Conservation (phyloP, 2,888 invertebrate species). For the Agrochola lota region DNA sequence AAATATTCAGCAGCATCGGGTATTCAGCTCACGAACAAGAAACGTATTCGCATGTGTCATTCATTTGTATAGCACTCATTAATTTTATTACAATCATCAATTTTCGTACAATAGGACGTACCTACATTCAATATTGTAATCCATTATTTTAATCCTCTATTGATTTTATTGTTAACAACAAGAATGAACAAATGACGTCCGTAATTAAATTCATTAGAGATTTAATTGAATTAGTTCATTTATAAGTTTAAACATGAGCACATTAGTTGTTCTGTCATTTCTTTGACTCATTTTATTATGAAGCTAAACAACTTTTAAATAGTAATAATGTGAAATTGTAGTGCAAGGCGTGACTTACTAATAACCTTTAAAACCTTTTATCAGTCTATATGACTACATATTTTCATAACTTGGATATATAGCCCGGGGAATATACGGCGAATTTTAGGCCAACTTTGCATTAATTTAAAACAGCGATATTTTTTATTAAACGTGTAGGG, state of each 20-base stretch:
- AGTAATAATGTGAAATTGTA: not conserved
- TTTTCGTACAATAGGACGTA: conserved; percentile 30
- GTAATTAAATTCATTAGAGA: not conserved
- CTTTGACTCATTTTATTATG: not conserved
- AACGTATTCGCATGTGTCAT: conserved; percentile 13
- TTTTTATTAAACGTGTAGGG: too few relatives aligned
- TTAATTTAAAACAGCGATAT: too few relatives aligned
- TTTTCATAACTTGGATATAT: too few relatives aligned
- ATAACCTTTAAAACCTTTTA: not conserved
- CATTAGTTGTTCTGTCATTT: not conserved
- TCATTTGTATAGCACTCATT: conserved; percentile 19
- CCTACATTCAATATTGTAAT: conserved; percentile 6
- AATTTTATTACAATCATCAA: conserved; percentile 27
- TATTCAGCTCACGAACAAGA: conserved; percentile 35
- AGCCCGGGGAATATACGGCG: too few relatives aligned
- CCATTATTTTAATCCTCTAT: conserved; percentile 31
- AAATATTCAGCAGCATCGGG: too few relatives aligned
- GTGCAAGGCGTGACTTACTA: not conserved
- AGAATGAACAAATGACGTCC: not conserved
- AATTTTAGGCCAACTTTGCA: too few relatives aligned
- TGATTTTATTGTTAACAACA: conserved; percentile 9
- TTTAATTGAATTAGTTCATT: not conserved
- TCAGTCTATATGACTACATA: not conserved
- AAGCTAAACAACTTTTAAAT: not conserved
- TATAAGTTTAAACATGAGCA: not conserved